A percentile compares a stretch with the other conserved stretches of the same genome.
Evolutionary conservation across 2,888 invertebrate genomes (phyloP).

Genomic region (Chymomyza fuscimana): DNA sequence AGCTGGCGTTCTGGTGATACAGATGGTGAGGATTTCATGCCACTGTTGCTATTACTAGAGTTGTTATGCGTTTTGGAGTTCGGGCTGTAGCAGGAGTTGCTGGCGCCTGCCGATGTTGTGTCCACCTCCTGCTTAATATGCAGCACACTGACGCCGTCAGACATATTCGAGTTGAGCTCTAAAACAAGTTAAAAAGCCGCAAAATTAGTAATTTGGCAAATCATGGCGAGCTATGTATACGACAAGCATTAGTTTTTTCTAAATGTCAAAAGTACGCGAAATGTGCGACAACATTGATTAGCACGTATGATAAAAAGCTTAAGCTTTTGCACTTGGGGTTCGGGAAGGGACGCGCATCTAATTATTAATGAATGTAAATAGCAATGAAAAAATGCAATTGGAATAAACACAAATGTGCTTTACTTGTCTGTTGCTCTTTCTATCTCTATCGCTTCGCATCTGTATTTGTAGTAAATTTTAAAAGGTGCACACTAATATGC

Average conservation of each 20-base stretch:
- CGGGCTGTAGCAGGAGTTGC: conserved; percentile 75
- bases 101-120: conserved; percentile 58
- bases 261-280: conserved; percentile 51
- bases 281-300: conserved; percentile 13
- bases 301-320: conserved; percentile 43
- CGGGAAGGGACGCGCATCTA: conserved; percentile 24
- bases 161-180: conserved; percentile 62
- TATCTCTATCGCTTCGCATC: not conserved
- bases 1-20: conserved; percentile 90
- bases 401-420: conserved; percentile 20
- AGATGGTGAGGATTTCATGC: conserved; percentile 76
- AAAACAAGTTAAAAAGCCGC: conserved; percentile 4
- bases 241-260: conserved; percentile 32
- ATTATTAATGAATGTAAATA: conserved; percentile 59
- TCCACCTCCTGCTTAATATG: conserved; percentile 78
- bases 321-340: conserved; percentile 2
- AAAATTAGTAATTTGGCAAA: conserved; percentile 14
- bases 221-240: conserved; percentile 26
- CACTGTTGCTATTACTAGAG: conserved; percentile 58
- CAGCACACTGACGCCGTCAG: conserved; percentile 69
- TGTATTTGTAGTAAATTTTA: not conserved
- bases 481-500: not conserved
- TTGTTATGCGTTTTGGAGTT: conserved; percentile 62
- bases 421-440: conserved; percentile 2
- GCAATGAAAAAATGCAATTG: conserved; percentile 16